Conservation (phyloP, 2,888 invertebrate genomes). For the Orthonevra nobilis region DNA sequence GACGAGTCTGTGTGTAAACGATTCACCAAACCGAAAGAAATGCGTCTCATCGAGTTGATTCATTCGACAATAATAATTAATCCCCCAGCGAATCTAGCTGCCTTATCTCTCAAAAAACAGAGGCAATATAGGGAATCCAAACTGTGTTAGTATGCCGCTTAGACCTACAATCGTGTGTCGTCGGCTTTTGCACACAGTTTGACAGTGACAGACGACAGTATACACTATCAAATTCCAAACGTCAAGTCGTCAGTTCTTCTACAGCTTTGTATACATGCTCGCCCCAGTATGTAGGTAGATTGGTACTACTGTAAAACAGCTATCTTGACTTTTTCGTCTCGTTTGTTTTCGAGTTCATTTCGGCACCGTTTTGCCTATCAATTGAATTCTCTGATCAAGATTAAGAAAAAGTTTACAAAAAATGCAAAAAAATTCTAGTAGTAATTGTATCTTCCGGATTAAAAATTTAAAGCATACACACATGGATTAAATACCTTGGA, state of each 20-base stretch:
- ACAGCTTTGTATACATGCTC: background rate
- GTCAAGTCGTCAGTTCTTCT: background rate
- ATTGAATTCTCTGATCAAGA: too few species aligned
- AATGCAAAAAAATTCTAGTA: too few species aligned
- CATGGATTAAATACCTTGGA: conserved; percentile 37
- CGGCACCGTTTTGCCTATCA: too few species aligned
- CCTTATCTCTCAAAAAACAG: conserved; percentile 14
- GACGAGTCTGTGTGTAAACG: background rate
- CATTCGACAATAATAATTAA: conserved; percentile 19
- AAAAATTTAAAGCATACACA: background rate
- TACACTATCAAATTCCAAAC: conserved; percentile 3
- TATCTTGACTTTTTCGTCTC: too few species aligned
- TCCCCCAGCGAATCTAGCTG: conserved; percentile 20
- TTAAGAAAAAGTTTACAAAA: too few species aligned
- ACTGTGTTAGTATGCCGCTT: conserved; percentile 29
- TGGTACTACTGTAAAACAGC: too few species aligned
- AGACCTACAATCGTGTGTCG: background rate
- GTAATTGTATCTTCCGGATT: too few species aligned
- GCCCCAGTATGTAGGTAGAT: too few species aligned
- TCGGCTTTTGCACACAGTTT: conserved; percentile 11
- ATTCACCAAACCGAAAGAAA: conserved; percentile 3
- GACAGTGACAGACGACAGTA: conserved; percentile 28
- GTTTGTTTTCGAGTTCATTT: too few species aligned
- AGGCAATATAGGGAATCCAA: background rate
- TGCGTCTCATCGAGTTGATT: conserved; percentile 2